Base-by-base conservation (phyloP, 2,888 invertebrate genomes). In the Hecatera dysodea region DNA sequence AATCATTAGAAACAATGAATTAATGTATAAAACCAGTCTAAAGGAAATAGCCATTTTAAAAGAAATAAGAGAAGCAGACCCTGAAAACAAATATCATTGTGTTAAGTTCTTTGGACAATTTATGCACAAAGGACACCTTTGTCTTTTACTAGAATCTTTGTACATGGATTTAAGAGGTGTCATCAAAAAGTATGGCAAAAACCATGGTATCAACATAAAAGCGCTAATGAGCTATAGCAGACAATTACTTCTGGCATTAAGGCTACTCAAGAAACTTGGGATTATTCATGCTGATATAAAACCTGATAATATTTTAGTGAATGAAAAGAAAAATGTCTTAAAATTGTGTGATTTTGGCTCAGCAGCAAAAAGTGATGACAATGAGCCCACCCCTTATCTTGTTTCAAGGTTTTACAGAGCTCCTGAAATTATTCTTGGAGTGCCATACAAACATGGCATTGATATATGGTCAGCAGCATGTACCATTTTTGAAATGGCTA, bases 301-400 rank as follows among this genome's bases (percentile, higher is more conserved):
- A 93, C 99, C 99, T 17, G 99, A 99, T 92, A 99, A 99, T 93
- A 99, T 99, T 93, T 96, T 99, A 93, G 99, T 99, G 22, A 99
- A 99, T 96, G 99, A 99, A 93, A 99, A 98, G 90, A 99, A 99
- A 95, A 96, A 99, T 90, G 97, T 99, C 70, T 94, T 99, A 87
- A 99, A 99, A 94, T 95, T 99, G 57, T 99, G 99, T 94, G 99
- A 99, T 96, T 99, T 99, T 96, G 99, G 99, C 27, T 99, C 99
- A 6, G 99, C 99, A 11, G 98, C 98, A 17, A 98, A 98, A 90
- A 97, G 98, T 27, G 98, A 98, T 85, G 99, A 99, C 86, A 99
- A 98, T 95, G 99, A 99, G 94, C 98, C 99, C 67, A 99, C 99
- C 6, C 99, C 99, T 0, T 99, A 99, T 93, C 96, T 99, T 80